These are phyloP conservation scores for Carterocephalus palaemon DNA, from an alignment of 2,888 invertebrate species.

Conservation along the genomic window DNA sequence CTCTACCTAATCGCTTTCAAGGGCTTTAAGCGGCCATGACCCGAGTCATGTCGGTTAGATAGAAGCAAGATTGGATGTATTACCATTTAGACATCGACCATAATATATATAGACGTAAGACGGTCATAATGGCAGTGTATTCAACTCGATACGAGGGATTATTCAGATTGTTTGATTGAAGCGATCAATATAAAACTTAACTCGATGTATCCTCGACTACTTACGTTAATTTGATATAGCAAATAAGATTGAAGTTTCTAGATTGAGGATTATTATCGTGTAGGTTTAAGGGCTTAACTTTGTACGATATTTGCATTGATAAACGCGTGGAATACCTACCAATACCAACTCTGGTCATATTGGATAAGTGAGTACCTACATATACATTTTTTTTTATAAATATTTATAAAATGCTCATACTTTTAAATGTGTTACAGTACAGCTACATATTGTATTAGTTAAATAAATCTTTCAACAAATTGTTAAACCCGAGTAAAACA, in stretches of 20 bases:
- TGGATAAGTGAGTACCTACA: too few relatives aligned
- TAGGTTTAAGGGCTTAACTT: constrained; percentile 3
- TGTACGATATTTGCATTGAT: background rate
- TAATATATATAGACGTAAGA: constrained; percentile 32
- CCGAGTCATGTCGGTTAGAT: constrained; percentile 46
- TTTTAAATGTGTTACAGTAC: too few relatives aligned
- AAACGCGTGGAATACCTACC: background rate
- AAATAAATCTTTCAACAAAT: too few relatives aligned
- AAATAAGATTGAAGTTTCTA: constrained; percentile 18
- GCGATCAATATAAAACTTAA: constrained; percentile 28
- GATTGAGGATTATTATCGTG: constrained; percentile 11
- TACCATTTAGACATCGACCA: constrained; percentile 40
- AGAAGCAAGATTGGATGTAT: constrained; percentile 49
- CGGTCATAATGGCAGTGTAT: constrained; percentile 42
- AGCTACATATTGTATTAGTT: too few relatives aligned
- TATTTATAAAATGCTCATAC: too few relatives aligned
- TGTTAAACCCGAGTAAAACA: too few relatives aligned
- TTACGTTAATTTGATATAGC: constrained; percentile 18
- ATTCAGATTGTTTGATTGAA: constrained; percentile 34
- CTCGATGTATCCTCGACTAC: constrained; percentile 20
- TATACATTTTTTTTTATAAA: too few relatives aligned
- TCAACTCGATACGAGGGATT: constrained; percentile 39
- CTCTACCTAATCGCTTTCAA: constrained; percentile 67
- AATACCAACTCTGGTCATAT: too few relatives aligned
- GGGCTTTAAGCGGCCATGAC: constrained; percentile 78